Evolutionary conservation across 37 sponge, comb jelly and placozoan species (phyloP).

Genomic region (Cliona cf. orientalis): DNA sequence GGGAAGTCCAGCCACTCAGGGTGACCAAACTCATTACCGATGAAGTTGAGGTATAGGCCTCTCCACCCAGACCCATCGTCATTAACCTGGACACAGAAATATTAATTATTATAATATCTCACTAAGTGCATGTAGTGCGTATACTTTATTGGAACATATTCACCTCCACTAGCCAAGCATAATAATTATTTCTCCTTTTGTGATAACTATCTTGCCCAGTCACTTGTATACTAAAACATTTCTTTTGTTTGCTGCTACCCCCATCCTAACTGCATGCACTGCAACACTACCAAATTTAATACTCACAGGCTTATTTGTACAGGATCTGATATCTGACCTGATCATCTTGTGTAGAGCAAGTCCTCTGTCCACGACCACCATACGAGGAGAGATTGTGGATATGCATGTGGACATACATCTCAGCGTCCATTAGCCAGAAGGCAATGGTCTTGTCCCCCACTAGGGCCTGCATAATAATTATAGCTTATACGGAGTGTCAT

Average conservation of each 20-base stretch:
- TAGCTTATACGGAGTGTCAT: conserved; percentile 98
- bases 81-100: conserved; percentile 51
- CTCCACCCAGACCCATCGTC: conserved; percentile 95
- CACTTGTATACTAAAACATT: too few species aligned
- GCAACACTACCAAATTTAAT: too few species aligned
- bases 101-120: too few species aligned
- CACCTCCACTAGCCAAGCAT: too few species aligned
- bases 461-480: conserved; percentile 96
- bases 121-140: too few species aligned
- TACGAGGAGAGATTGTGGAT: conserved; percentile 69
- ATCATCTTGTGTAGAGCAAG: conserved; percentile 97
- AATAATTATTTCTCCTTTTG: too few species aligned
- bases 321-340: conserved; percentile 4
- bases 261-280: too few species aligned
- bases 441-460: conserved; percentile 98
- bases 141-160: too few species aligned
- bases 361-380: conserved; percentile 82
- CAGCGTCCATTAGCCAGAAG: conserved; percentile 99
- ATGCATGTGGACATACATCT: conserved; percentile 99
- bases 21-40: conserved; percentile 99
- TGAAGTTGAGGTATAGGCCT: conserved; percentile 95
- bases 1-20: conserved; percentile 99
- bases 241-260: too few species aligned
- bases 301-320: too few species aligned
- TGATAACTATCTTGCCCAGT: too few species aligned